phyloP scores from a whole-genome alignment of 2,888 invertebrate genomes.

The Chaetoderma sp. region DNA sequence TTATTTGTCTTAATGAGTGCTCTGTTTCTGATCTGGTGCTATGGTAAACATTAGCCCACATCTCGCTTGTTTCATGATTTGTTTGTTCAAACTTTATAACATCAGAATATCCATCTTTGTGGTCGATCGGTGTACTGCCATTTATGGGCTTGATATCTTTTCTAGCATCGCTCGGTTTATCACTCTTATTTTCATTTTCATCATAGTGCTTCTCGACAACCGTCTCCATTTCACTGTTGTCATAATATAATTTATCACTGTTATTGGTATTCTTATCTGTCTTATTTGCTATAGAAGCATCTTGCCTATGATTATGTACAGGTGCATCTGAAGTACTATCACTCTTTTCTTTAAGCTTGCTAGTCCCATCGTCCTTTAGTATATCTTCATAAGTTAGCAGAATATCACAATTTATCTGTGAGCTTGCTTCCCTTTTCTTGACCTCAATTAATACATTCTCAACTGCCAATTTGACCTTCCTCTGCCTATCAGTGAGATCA shows the following conservation, averaged over 20 bases:
- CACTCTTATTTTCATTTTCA: background rate
- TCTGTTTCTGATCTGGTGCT: background rate
- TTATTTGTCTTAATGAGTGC: too few species aligned
- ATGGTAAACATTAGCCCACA: background rate
- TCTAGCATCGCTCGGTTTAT: too few species aligned
- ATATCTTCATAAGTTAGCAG: constrained; percentile 40
- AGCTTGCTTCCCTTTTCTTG: constrained; percentile 18
- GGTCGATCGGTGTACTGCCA: too few species aligned
- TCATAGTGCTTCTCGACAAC: background rate
- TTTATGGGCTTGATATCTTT: too few species aligned
- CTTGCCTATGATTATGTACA: background rate
- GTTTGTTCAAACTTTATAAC: background rate
- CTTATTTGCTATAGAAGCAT: background rate
- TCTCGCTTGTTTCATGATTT: background rate
- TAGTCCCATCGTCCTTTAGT: background rate
- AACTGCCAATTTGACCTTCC: constrained; percentile 33
- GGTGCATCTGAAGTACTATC: too few species aligned
- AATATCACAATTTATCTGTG: constrained; percentile 34
- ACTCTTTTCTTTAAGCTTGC: background rate
- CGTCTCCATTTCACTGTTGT: background rate
- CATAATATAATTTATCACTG: background rate
- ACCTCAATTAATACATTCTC: constrained; percentile 35
- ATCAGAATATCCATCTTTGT: too few species aligned
- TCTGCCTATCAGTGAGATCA: constrained; percentile 33
- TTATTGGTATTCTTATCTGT: background rate